Evolutionary conservation across 1,140 invertebrate species (phyloP), one percentile per base, ranked within the genome.

Genomic region (Harlomillsia oculata): DNA sequence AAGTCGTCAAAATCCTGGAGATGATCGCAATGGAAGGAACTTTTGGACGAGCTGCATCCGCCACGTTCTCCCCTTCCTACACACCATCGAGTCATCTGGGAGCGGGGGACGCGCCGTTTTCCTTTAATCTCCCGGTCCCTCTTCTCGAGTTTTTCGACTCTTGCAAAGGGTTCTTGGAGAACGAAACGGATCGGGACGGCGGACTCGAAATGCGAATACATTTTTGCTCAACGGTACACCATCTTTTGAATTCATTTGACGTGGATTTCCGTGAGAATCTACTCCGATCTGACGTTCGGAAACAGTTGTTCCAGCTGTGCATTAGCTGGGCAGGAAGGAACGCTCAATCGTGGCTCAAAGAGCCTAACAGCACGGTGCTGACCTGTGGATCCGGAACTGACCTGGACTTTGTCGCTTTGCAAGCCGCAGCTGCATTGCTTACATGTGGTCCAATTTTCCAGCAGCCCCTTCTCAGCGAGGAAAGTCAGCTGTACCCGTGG

Each of bases 381-480:
- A 20, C 26, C 36, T 26, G 44, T 45, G 72, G 75, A 53, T 65
- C 69, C 2, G 74, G 74, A 53, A 70, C 74, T 11, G 78, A 82
- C 57, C 73, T 82, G 32, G 82, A 86, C 67, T 72, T 82, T 62
- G 75, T 78, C 9, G 78, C 83, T 20, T 72, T 82, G 1, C 83
- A 89, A 76, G 92, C 95, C 5, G 95, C 97, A 87, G 91, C 89
- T 57, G 85, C 89, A 26, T 75, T 98, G 2, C 76, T 97, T 0
- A 96, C 90, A 68, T 97, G 93, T 72, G 96, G 96, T 0, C 84
- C 91, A 1, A 88, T 90, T 65, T 97, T 97, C 72, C 78, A 83
- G 0, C 77, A 80, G 48, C 83, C 82, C 30, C 72, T 93, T 1
- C 80, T 89, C 0, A 85, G 89, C 66, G 95, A 99, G 70, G 92